Percentiles rank a stretch among this genome's conserved stretches.
Evolutionary conservation across 2,113 vertebrate species (phyloP).

Genomic region (Chascanopsetta lugubris): DNA sequence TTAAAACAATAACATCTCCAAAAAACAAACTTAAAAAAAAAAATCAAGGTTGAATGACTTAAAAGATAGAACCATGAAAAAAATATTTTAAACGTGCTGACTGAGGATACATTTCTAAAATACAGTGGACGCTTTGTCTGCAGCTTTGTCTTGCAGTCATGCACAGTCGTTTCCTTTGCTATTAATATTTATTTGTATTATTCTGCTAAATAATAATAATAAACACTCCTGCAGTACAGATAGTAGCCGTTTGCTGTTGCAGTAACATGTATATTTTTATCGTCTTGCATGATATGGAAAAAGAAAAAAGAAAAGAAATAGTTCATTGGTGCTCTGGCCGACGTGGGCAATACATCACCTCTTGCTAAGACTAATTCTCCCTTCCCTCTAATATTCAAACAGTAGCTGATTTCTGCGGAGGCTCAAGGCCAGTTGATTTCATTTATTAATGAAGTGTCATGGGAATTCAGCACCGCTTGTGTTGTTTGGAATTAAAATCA

Average conservation of each 20-base stretch:
- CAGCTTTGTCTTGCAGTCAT: neutral
- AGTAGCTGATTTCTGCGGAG: neutral
- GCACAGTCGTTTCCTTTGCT: no score
- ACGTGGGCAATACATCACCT: neutral
- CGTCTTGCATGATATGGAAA: neutral
- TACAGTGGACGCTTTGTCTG: no score
- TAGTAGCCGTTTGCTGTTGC: neutral
- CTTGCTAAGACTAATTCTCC: neutral
- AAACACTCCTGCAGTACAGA: neutral
- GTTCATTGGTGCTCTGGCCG: neutral
- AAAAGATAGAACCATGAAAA: no score
- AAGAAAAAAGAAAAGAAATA: neutral
- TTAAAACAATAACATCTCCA: no score
- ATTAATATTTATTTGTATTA: no score
- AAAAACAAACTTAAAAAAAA: no score
- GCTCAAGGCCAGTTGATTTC: neutral
- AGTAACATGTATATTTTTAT: neutral
- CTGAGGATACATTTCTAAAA: no score
- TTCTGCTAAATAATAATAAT: no score
- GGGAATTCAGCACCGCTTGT: neutral
- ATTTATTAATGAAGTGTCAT: neutral
- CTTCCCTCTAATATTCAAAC: constrained; percentile 19
- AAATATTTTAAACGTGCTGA: no score
- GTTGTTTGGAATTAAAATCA: neutral
- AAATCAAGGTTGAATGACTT: no score